Conservation (phyloP, 2,888 invertebrate genomes). For the Ptycholaimellus sp. region DNA sequence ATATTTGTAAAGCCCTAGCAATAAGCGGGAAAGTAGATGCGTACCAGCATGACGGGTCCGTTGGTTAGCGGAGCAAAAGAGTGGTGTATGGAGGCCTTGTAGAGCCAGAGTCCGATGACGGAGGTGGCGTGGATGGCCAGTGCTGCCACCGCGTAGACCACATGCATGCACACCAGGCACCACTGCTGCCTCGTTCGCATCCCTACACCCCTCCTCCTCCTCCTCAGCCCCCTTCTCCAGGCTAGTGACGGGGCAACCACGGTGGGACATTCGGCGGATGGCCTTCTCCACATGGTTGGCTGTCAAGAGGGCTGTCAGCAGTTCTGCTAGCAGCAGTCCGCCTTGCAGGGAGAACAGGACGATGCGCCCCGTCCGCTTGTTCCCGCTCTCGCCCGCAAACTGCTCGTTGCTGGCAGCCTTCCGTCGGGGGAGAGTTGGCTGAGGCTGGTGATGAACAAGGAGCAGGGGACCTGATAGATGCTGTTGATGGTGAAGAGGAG, state of each 20-base stretch:
- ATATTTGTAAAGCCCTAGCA: too few species aligned
- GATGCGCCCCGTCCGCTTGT: slow-evolving; percentile 16
- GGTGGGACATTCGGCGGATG: slow-evolving; percentile 12
- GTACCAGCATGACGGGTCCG: too few species aligned
- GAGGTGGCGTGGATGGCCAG: too few species aligned
- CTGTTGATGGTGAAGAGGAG: slow-evolving; percentile 13
- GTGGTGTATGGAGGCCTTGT: too few species aligned
- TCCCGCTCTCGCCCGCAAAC: slow-evolving; percentile 10
- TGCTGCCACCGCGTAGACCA: too few species aligned
- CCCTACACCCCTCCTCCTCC: too few species aligned
- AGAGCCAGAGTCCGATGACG: too few species aligned
- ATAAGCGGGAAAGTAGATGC: too few species aligned
- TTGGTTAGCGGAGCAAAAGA: too few species aligned
- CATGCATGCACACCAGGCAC: too few species aligned
- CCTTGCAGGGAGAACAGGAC: slow-evolving; percentile 17
- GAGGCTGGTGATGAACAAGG: background rate
- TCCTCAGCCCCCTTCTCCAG: slow-evolving; percentile 13
- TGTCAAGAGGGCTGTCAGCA: background rate
- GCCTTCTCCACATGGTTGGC: slow-evolving; percentile 2
- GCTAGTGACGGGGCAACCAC: slow-evolving; percentile 12
- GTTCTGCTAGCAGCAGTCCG: slow-evolving; percentile 6
- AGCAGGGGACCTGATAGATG: slow-evolving; percentile 16
- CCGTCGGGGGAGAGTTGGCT: background rate
- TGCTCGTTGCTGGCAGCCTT: slow-evolving; percentile 13
- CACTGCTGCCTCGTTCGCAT: too few species aligned